Conservation (phyloP, 2,797 vertebrate species). For the Takifugu ocellatus region DNA sequence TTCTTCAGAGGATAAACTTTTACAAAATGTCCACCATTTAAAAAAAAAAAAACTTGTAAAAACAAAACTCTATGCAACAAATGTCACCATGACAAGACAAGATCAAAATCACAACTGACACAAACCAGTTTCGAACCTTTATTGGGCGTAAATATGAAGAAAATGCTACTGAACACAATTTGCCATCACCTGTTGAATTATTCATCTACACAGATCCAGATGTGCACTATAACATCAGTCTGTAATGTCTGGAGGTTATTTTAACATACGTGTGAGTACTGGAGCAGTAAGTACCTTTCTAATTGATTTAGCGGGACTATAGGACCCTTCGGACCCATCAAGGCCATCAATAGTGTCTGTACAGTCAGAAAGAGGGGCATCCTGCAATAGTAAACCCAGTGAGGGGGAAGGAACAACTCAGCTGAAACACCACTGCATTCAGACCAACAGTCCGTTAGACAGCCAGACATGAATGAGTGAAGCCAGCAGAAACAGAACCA, state of each 20-base stretch:
- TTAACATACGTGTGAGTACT: constrained; percentile 47
- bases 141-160: too few relatives aligned
- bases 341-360: constrained; percentile 99
- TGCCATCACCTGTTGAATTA: not conserved
- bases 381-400: constrained; percentile 97
- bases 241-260: constrained; percentile 28
- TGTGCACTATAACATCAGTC: constrained; percentile 6
- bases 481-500: constrained; percentile 13
- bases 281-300: constrained; percentile 93
- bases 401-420: constrained; percentile 84
- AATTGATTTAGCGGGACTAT: constrained; percentile 95
- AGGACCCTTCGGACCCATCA: constrained; percentile 93
- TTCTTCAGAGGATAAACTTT: too few relatives aligned
- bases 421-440: constrained; percentile 49
- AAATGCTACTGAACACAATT: too few relatives aligned
- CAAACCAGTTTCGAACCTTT: too few relatives aligned
- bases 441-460: constrained; percentile 31
- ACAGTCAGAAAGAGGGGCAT: constrained; percentile 99
- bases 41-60: not conserved
- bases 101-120: too few relatives aligned
- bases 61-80: not conserved
- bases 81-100: constrained; percentile 12
- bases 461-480: constrained; percentile 22
- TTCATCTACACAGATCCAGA: not conserved
- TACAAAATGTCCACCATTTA: too few relatives aligned